Percentiles rank a stretch among this genome's conserved stretches.
phyloP scores from a whole-genome alignment of 2,888 invertebrate genomes.

The Philereme transversata region DNA sequence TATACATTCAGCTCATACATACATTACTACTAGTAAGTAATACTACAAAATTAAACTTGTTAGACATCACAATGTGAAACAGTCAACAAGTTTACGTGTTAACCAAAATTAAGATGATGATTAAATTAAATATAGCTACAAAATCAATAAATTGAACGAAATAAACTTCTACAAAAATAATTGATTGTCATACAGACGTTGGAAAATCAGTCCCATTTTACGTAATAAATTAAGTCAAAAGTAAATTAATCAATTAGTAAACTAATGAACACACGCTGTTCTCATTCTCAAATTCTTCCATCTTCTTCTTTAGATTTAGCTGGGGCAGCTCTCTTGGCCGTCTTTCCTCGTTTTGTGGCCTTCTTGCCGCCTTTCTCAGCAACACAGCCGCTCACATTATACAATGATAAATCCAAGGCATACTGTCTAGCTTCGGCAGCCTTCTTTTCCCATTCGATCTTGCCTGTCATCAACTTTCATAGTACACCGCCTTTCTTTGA shows the following conservation, averaged over 20 bases:
- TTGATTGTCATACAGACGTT: conserved; percentile 69
- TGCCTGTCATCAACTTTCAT: conserved; percentile 96
- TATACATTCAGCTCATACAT: conserved; percentile 66
- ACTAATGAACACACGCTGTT: conserved; percentile 86
- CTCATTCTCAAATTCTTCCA: conserved; percentile 86
- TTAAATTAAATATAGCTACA: conserved; percentile 49
- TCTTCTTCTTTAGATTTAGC: conserved; percentile 84
- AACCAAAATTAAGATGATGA: conserved; percentile 59
- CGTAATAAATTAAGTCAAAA: conserved; percentile 84
- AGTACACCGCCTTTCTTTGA: conserved; percentile 97
- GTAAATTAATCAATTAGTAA: conserved; percentile 83
- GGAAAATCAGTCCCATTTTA: conserved; percentile 81
- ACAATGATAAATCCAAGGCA: conserved; percentile 94
- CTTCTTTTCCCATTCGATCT: conserved; percentile 96
- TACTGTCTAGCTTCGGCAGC: conserved; percentile 95
- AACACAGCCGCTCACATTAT: conserved; percentile 90
- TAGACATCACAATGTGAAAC: conserved; percentile 58
- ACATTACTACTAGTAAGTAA: too few relatives aligned
- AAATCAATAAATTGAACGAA: conserved; percentile 38
- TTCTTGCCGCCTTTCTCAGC: conserved; percentile 82
- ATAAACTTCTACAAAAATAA: conserved; percentile 40
- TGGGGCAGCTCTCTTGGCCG: conserved; percentile 75
- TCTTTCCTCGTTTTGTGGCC: conserved; percentile 84
- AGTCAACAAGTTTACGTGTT: conserved; percentile 66
- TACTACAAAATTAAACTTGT: conserved; percentile 59